These are phyloP conservation scores for Ochropleura leucogaster DNA, from an alignment of 2,888 invertebrate species.

Conservation along the genomic window DNA sequence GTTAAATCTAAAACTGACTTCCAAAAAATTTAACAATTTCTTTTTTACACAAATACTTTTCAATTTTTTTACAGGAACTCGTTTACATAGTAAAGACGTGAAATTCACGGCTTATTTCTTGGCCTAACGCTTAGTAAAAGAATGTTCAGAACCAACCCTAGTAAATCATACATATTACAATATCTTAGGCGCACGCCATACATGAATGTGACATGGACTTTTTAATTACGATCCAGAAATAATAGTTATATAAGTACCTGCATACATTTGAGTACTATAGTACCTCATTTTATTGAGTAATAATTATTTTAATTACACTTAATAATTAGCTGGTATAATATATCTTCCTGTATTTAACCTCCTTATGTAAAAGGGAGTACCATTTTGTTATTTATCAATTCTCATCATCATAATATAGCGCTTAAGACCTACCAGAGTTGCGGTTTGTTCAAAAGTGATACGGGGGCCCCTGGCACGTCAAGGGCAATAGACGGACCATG, in stretches of 20 bases:
- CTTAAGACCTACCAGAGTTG: too few relatives aligned
- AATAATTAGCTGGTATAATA: not conserved
- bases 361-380: not conserved
- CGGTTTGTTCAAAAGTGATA: too few relatives aligned
- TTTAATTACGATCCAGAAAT: conserved; percentile 39
- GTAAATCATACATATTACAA: conserved; percentile 27
- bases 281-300: not conserved
- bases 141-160: conserved; percentile 37
- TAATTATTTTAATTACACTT: conserved; percentile 16
- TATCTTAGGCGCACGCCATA: conserved; percentile 17
- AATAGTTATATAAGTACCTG: not conserved
- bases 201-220: conserved; percentile 15
- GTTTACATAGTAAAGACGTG: too few relatives aligned
- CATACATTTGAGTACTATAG: not conserved
- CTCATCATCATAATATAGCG: too few relatives aligned
- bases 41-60: too few relatives aligned
- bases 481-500: too few relatives aligned
- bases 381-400: not conserved
- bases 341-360: not conserved
- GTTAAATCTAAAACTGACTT: too few relatives aligned
- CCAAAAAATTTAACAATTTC: too few relatives aligned
- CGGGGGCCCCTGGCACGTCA: too few relatives aligned
- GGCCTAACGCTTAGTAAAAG: too few relatives aligned
- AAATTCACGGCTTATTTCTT: too few relatives aligned
- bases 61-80: too few relatives aligned